phyloP scores from a whole-genome alignment of 2,113 vertebrate species.

The Pachypanchax playfairii region DNA sequence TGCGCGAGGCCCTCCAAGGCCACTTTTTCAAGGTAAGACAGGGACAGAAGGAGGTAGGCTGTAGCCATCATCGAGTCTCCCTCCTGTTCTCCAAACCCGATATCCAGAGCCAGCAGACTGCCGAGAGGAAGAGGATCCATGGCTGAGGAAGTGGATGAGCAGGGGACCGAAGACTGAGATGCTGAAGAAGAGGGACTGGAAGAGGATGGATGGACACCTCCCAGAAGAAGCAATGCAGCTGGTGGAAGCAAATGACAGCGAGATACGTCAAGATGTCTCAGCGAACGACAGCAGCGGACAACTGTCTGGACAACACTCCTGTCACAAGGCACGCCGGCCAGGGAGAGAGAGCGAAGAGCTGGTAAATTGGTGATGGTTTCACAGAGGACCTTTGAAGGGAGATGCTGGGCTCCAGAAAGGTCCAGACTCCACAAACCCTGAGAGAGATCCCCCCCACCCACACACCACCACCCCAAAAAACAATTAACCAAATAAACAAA shows the following conservation, averaged over 20 bases:
- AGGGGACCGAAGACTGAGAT: slow-evolving; percentile 7
- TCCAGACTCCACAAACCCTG: slow-evolving; percentile 74
- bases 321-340: slow-evolving; percentile 71
- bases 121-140: slow-evolving; percentile 43
- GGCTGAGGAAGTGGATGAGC: slow-evolving; percentile 17
- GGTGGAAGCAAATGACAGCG: slow-evolving; percentile 71
- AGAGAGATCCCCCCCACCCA: too few relatives aligned
- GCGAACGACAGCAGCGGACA: slow-evolving; percentile 39
- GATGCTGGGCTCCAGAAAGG: slow-evolving; percentile 70
- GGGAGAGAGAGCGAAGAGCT: slow-evolving; percentile 67
- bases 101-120: slow-evolving; percentile 75
- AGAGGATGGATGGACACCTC: slow-evolving; percentile 19
- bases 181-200: background rate
- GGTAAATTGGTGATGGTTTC: slow-evolving; percentile 64
- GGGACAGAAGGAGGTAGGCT: slow-evolving; percentile 73
- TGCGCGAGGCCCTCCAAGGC: slow-evolving; percentile 69
- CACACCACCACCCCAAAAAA: too few relatives aligned
- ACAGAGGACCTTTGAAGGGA: slow-evolving; percentile 63
- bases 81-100: slow-evolving; percentile 70
- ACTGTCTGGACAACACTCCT: slow-evolving; percentile 54
- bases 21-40: slow-evolving; percentile 67
- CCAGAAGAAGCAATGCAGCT: slow-evolving; percentile 65
- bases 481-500: too few relatives aligned
- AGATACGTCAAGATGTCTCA: slow-evolving; percentile 76
- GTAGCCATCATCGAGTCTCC: slow-evolving; percentile 51